Conservation (phyloP, 2,888 invertebrate genomes). For the Spatulosminthurus flaviceps region DNA sequence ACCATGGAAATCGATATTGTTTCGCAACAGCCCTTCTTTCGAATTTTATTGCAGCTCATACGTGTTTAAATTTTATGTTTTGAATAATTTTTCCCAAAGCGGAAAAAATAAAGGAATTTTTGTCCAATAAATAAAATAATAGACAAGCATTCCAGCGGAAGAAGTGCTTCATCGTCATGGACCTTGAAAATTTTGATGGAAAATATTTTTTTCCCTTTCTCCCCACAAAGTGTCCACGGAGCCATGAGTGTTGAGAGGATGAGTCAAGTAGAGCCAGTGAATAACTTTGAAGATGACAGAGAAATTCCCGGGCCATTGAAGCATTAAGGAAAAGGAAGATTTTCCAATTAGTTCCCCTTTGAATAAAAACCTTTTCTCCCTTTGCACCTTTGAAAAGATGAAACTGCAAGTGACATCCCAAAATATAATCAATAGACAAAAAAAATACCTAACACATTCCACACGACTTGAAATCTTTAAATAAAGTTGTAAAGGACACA, state of each 20-base stretch:
- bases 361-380: not conserved
- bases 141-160: not conserved
- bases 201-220: too few relatives aligned
- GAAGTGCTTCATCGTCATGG: not conserved
- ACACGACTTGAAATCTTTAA: too few relatives aligned
- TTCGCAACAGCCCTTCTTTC: too few relatives aligned
- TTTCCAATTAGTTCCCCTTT: slow-evolving; percentile 3
- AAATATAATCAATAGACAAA: slow-evolving; percentile 18
- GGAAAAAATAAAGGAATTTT: too few relatives aligned
- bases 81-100: too few relatives aligned
- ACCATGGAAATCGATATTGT: too few relatives aligned
- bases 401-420: slow-evolving; percentile 6
- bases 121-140: not conserved
- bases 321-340: not conserved
- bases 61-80: too few relatives aligned
- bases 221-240: not conserved
- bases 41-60: too few relatives aligned
- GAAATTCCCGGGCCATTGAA: slow-evolving; percentile 1
- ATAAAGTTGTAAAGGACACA: too few relatives aligned
- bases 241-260: not conserved
- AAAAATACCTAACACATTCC: not conserved
- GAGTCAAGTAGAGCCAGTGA: not conserved
- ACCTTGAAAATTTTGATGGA: not conserved
- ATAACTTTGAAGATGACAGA: not conserved
- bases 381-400: not conserved